phyloP scores from a whole-genome alignment of 2,797 vertebrate species.

The Limosa lapponica region DNA sequence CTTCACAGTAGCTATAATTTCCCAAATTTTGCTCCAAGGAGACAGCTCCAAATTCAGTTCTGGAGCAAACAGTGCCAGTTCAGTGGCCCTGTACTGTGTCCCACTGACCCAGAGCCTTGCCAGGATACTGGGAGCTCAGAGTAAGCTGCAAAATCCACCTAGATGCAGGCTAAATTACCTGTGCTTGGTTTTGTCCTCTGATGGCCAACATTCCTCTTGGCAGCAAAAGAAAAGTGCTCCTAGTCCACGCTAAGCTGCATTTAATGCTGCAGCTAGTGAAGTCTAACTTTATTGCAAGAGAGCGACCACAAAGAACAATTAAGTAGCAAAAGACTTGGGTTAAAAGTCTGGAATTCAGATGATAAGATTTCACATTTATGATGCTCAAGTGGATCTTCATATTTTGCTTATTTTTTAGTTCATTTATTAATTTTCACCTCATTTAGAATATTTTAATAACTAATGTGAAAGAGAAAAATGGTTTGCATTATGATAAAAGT shows the following conservation, averaged over 20 bases:
- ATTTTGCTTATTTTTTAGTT: neutral
- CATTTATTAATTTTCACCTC: neutral
- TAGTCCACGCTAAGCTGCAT: neutral
- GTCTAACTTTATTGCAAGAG: neutral
- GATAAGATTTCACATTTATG: neutral
- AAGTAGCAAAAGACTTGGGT: neutral
- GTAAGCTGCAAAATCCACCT: neutral
- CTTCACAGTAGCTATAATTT: neutral
- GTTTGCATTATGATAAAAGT: neutral
- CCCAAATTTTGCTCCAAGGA: neutral
- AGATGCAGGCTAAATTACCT: neutral
- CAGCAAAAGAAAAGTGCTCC: neutral
- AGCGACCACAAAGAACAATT: neutral
- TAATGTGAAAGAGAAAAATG: neutral
- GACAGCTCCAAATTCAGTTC: neutral
- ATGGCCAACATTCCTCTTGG: neutral
- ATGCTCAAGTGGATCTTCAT: neutral
- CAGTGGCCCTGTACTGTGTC: too few species aligned
- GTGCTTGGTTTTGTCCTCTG: neutral
- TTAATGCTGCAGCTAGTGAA: neutral
- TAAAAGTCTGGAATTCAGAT: neutral
- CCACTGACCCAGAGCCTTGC: neutral
- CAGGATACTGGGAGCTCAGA: neutral
- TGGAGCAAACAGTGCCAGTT: neutral
- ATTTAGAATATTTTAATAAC: neutral